A percentile compares a stretch with the other conserved stretches of the same genome.
phyloP scores from a whole-genome alignment of 2,888 invertebrate species.

The Helleia helle region DNA sequence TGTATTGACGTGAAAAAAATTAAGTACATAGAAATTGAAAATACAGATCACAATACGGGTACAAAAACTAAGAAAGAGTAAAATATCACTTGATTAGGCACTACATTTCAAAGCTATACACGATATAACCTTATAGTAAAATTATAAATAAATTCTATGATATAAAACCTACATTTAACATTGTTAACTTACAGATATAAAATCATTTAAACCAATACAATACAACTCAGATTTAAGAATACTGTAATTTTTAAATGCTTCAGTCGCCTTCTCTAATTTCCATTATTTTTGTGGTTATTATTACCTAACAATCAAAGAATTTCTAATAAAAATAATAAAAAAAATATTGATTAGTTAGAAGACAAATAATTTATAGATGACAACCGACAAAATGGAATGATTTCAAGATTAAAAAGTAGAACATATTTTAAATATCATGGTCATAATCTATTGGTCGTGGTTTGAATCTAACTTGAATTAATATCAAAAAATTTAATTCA shows the following conservation, averaged over 20 bases:
- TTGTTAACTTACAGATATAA: conserved; percentile 6
- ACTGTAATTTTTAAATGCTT: conserved; percentile 8
- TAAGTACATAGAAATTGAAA: conserved; percentile 12
- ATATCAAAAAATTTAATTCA: too few species aligned
- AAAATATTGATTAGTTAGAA: too few species aligned
- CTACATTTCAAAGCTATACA: conserved; percentile 8
- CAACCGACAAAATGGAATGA: too few species aligned
- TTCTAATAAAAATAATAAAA: too few species aligned
- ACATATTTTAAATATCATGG: too few species aligned
- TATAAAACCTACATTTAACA: conserved; percentile 7
- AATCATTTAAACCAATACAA: conserved; percentile 4
- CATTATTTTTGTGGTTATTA: too few species aligned
- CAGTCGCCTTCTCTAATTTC: neutral
- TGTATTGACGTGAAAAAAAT: conserved; percentile 8
- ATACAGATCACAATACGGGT: conserved; percentile 11
- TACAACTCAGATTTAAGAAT: conserved; percentile 3
- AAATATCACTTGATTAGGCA: conserved; percentile 7
- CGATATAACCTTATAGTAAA: conserved; percentile 1
- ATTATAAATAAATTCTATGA: conserved; percentile 7
- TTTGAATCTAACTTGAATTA: too few species aligned
- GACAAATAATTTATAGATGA: too few species aligned
- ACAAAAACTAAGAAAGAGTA: conserved; percentile 1
- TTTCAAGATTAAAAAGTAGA: too few species aligned
- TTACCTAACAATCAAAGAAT: too few species aligned
- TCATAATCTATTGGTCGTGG: too few species aligned